A percentile compares a stretch with the other conserved stretches of the same genome.
Conservation (phyloP, 2,797 vertebrate species). For the Ambastaia sidthimunki region DNA sequence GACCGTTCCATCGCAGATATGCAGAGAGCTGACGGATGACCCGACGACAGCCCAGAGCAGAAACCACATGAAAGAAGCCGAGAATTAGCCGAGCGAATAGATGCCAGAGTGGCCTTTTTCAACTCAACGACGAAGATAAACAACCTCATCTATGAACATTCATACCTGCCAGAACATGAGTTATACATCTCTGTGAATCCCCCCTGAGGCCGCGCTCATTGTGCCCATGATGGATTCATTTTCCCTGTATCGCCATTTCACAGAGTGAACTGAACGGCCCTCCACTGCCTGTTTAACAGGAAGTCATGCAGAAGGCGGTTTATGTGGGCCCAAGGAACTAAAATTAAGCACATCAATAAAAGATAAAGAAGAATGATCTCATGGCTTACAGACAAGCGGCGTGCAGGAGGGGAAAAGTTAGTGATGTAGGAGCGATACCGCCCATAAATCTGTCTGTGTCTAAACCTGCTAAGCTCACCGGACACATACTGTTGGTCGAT, state of each 20-base stretch:
- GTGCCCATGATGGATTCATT: constrained; percentile 49
- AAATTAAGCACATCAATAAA: constrained; percentile 46
- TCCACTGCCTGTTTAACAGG: constrained; percentile 65
- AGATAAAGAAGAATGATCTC: constrained; percentile 41
- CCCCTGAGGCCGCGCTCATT: constrained; percentile 50
- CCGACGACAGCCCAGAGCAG: constrained; percentile 36
- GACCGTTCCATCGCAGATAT: constrained; percentile 18
- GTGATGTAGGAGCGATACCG: constrained; percentile 8
- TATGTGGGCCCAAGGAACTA: constrained; percentile 44
- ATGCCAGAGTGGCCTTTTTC: constrained; percentile 42
- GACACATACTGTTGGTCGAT: neutral
- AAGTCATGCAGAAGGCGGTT: constrained; percentile 49
- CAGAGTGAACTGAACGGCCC: constrained; percentile 66
- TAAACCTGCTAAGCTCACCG: neutral
- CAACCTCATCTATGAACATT: constrained; percentile 51
- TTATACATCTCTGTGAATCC: constrained; percentile 52
- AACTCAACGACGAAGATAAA: constrained; percentile 47
- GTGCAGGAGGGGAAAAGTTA: constrained; percentile 1
- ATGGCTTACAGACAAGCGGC: constrained; percentile 48
- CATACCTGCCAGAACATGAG: constrained; percentile 52
- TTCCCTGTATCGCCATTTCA: constrained; percentile 53
- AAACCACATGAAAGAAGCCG: constrained; percentile 29
- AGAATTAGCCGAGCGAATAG: constrained; percentile 45
- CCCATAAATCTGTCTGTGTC: constrained; percentile 10
- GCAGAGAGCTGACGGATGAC: constrained; percentile 36